phyloP scores from a whole-genome alignment of 2,888 invertebrate genomes.

The Sinelater perroti region DNA sequence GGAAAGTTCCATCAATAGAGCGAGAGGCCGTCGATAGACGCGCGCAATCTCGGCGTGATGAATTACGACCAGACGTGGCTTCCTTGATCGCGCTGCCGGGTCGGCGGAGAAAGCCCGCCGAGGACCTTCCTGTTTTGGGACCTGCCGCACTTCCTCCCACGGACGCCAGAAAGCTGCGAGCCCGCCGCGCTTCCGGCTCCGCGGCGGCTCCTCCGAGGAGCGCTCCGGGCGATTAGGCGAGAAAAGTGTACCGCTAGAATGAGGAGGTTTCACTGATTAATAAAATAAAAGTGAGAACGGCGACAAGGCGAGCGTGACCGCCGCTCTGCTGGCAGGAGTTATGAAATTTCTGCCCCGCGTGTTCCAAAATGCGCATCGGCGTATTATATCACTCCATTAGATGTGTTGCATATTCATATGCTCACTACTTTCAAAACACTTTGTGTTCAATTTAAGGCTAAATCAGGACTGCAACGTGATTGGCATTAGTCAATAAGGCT shows the following conservation, averaged over 20 bases:
- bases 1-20: slow-evolving; percentile 9
- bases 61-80: slow-evolving; percentile 29
- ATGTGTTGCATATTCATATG: too few species aligned
- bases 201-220: slow-evolving; percentile 8
- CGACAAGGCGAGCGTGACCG: slow-evolving; percentile 3
- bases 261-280: slow-evolving; percentile 19
- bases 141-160: slow-evolving; percentile 25
- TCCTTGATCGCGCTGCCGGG: slow-evolving; percentile 37
- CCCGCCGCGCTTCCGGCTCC: not conserved
- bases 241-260: slow-evolving; percentile 22
- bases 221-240: not conserved
- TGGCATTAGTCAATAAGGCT: too few species aligned
- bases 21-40: slow-evolving; percentile 4
- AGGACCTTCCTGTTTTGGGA: slow-evolving; percentile 36
- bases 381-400: too few species aligned
- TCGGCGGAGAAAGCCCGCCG: slow-evolving; percentile 38
- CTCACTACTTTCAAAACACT: too few species aligned
- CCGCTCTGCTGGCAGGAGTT: too few species aligned
- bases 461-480: too few species aligned
- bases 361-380: too few species aligned
- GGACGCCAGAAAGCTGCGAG: slow-evolving; percentile 15
- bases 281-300: slow-evolving; percentile 18
- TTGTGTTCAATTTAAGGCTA: too few species aligned
- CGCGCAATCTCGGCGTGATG: slow-evolving; percentile 16
- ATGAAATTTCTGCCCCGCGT: too few species aligned